Evolutionary conservation across 1,140 invertebrate species (phyloP).

Genomic region (Drosophila insularis): DNA sequence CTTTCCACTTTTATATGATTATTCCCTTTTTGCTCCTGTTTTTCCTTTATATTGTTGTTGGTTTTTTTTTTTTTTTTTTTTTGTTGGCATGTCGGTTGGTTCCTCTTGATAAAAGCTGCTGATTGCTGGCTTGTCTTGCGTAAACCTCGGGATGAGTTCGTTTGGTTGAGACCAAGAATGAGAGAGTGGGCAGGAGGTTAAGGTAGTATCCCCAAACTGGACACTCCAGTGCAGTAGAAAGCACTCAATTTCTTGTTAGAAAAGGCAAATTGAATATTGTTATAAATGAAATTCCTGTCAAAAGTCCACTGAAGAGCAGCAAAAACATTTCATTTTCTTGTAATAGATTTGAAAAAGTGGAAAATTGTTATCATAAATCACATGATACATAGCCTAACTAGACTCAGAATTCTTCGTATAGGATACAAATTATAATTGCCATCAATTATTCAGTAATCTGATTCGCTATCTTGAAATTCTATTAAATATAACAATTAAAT

Average conservation of each 20-base stretch:
- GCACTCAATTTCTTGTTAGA: slow-evolving; percentile 5
- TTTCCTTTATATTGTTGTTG: not conserved
- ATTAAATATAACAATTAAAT: no score
- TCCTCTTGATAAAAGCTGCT: slow-evolving; percentile 41
- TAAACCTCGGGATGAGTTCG: not conserved
- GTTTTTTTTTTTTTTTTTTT: slow-evolving; percentile 12
- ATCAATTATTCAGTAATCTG: no score
- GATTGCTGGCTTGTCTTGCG: slow-evolving; percentile 52
- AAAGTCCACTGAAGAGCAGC: not conserved
- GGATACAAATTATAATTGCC: no score
- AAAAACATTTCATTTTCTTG: no score
- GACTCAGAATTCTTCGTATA: no score
- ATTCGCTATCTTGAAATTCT: no score
- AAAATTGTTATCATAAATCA: no score
- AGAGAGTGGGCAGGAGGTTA: slow-evolving; percentile 1
- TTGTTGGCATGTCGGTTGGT: slow-evolving; percentile 11
- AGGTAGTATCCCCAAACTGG: not conserved
- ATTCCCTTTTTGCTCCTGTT: slow-evolving; percentile 1
- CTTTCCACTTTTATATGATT: slow-evolving; percentile 8
- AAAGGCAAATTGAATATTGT: not conserved
- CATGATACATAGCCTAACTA: no score
- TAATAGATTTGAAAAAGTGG: no score
- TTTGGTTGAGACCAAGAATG: not conserved
- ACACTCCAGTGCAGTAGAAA: not conserved
- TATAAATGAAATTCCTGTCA: not conserved